These are phyloP conservation scores for Cydia strobilella DNA, from an alignment of 1,140 invertebrate genomes.

Conservation along the genomic window DNA sequence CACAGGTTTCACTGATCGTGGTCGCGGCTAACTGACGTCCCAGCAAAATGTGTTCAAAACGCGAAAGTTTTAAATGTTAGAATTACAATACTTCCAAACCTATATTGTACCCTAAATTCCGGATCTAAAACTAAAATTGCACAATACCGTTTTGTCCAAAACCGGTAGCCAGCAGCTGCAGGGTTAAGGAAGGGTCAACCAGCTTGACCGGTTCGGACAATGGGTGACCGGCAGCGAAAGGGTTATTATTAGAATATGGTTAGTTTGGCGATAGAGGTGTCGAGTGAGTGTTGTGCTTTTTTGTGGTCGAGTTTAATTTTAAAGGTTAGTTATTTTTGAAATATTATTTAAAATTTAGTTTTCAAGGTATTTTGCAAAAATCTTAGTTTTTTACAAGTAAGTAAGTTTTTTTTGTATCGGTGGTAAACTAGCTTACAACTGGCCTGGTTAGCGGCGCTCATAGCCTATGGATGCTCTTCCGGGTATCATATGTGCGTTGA, in stretches of 20 bases:
- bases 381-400: too few species aligned
- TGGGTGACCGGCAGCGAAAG: constrained; percentile 62
- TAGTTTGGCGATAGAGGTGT: constrained; percentile 62
- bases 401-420: too few species aligned
- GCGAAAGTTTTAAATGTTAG: too few species aligned
- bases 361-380: too few species aligned
- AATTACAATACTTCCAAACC: not conserved
- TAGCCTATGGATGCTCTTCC: too few species aligned
- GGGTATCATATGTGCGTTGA: too few species aligned
- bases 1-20: too few species aligned
- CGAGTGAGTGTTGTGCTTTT: constrained; percentile 45
- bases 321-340: not conserved
- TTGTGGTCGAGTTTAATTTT: constrained; percentile 34
- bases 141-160: constrained; percentile 43
- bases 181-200: constrained; percentile 75
- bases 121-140: constrained; percentile 39
- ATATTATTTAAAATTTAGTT: not conserved
- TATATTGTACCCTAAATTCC: not conserved
- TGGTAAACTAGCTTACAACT: too few species aligned
- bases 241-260: constrained; percentile 46
- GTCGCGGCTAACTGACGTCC: too few species aligned
- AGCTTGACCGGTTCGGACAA: constrained; percentile 73
- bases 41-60: too few species aligned
- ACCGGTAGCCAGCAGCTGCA: constrained; percentile 65
- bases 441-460: too few species aligned